Evolutionary conservation across 2,888 invertebrate species (phyloP).

Genomic region (Tipula vernalis): DNA sequence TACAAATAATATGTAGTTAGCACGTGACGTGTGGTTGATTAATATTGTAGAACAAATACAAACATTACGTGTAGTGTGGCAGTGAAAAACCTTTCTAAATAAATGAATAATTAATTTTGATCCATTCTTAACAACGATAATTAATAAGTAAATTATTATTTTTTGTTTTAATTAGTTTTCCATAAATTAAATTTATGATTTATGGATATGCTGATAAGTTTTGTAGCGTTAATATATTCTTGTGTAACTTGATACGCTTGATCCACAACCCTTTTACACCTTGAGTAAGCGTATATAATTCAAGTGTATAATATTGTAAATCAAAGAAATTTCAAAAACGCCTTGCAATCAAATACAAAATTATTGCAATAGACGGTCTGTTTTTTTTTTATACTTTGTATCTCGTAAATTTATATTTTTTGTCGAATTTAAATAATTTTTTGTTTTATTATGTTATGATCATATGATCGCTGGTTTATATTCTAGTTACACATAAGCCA

Average conservation of each 20-base stretch:
- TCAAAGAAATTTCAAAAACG: not conserved
- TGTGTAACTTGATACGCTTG: not conserved
- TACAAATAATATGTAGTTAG: too few species aligned
- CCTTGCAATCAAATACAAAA: not conserved
- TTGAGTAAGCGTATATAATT: not conserved
- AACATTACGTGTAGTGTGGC: not conserved
- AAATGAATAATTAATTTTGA: not conserved
- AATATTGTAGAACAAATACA: not conserved
- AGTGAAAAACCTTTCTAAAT: not conserved
- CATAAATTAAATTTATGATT: not conserved
- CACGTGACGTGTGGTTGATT: not conserved
- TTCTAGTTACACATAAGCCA: not conserved
- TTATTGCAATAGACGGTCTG: not conserved
- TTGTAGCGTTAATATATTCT: not conserved
- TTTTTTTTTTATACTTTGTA: not conserved
- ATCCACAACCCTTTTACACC: not conserved
- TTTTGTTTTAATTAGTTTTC: not conserved
- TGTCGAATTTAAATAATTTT: not conserved
- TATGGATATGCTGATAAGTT: not conserved
- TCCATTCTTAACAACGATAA: not conserved
- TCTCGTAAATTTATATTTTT: not conserved
- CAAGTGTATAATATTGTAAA: not conserved
- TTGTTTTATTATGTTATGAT: not conserved
- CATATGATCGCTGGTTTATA: not conserved
- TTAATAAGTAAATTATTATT: not conserved